Evolutionary conservation across 2,797 vertebrate genomes (phyloP).

Genomic region (Oreochromis mossambicus): DNA sequence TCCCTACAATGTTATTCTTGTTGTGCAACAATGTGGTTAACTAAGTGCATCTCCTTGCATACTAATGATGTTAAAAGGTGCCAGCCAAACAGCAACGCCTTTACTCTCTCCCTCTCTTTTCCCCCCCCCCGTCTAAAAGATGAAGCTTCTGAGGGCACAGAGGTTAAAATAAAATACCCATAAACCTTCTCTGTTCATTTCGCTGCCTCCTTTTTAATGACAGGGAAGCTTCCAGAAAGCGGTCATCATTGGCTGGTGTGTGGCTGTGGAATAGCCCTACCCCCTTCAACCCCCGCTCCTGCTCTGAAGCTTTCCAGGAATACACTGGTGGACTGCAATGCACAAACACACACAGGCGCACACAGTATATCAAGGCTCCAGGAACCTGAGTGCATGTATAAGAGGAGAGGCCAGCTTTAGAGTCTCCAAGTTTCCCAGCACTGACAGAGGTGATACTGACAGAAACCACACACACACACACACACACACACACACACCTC

Average conservation of each 20-base stretch:
- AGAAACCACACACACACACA: slow-evolving; percentile 10
- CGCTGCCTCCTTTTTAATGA: background rate
- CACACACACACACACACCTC: background rate
- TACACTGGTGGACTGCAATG: slow-evolving; percentile 32
- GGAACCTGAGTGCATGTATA: slow-evolving; percentile 11
- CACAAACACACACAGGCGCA: slow-evolving; percentile 2
- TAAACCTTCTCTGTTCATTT: background rate
- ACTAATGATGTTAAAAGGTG: background rate
- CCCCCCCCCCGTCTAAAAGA: rapidly evolving
- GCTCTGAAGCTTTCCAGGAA: slow-evolving; percentile 65
- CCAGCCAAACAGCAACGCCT: no score
- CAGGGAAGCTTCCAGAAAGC: slow-evolving; percentile 33
- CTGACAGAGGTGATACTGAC: slow-evolving; percentile 41
- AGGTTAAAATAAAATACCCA: background rate
- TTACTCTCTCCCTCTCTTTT: background rate
- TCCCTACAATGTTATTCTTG: slow-evolving; percentile 2
- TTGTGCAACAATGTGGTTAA: slow-evolving; percentile 26
- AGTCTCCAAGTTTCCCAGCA: slow-evolving; percentile 19
- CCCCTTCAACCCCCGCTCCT: slow-evolving; percentile 10
- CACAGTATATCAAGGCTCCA: background rate
- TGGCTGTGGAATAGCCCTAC: slow-evolving; percentile 5
- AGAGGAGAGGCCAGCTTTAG: slow-evolving; percentile 21
- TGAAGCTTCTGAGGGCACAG: background rate
- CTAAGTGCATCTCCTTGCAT: slow-evolving; percentile 13
- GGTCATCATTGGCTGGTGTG: slow-evolving; percentile 3